Base-by-base conservation (phyloP, 2,113 vertebrate species). In the Ploceus nigricollis region DNA sequence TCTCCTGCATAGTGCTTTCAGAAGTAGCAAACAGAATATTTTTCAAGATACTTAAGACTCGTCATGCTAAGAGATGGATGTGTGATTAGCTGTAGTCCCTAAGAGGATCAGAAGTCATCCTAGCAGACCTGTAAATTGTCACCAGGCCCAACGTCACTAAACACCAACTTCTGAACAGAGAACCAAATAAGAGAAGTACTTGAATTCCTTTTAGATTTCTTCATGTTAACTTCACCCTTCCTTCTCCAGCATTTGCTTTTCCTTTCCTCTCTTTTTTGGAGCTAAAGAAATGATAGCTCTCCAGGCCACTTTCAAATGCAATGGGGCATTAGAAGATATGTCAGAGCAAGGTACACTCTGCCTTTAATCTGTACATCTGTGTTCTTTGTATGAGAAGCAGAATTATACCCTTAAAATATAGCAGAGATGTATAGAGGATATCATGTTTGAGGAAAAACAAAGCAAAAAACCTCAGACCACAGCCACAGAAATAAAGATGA, bases 291-390 rank as follows among this genome's bases (percentile, higher is more conserved):
- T 23, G 5, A 27, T 37, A 72, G 54, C 28, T 24, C 31, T 77
- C 17, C 50, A 72, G 22, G 20, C 22, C 15, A 28, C 60, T 56
- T 37, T 39, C 31, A 78, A 44, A 39, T 8, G n/a, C 35, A 12
- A n/a, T 54, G 18, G 19, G 5, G 6, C 0, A 0, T 20, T 24
- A 69, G n/a, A 69, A 39, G 22, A 27, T 9, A 25, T 9, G 17
- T 11, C 31, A 48, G 37, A 60, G 33, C 5, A 86, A 48, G n/a
- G 42, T 20, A 39, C 7, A 19, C 15, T 50, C 47, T 47, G 51
- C 57, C 66, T 76, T 71, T 45, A 40, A 53, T 48, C 35, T 71
- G 56, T 35, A 57, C 1, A 9, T 31, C 42, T 44, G 33, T 24
- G 16, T 9, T 54, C 23, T 51, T 54, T n/a, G 3, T 22, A 71